phyloP scores from a whole-genome alignment of 1,140 invertebrate genomes.

The Argopecten irradians region DNA sequence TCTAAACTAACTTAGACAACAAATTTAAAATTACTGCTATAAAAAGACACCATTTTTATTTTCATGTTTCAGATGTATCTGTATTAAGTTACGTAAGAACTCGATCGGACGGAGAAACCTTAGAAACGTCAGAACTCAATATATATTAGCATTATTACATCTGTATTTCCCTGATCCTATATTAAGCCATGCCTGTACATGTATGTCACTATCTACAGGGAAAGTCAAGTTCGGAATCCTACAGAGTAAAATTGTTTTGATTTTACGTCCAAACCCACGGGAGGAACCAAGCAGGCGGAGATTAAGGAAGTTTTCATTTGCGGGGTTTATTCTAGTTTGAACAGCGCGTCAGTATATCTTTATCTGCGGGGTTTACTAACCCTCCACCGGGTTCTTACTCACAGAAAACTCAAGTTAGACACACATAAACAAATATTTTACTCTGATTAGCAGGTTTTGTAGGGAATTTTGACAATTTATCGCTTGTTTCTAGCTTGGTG shows the following conservation, averaged over 20 bases:
- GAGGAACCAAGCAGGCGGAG: not conserved
- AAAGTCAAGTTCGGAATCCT: not conserved
- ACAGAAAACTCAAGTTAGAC: not conserved
- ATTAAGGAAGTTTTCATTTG: slow-evolving; percentile 3
- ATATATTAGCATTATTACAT: not conserved
- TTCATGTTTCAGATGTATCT: not conserved
- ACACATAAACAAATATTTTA: not conserved
- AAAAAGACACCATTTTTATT: too few species aligned
- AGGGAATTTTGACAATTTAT: slow-evolving; percentile 1
- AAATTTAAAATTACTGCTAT: too few species aligned
- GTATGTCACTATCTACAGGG: not conserved
- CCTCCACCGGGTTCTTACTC: not conserved
- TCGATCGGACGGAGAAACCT: not conserved
- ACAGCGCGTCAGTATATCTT: not conserved
- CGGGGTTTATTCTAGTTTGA: not conserved
- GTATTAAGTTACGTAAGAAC: not conserved
- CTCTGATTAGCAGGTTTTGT: slow-evolving; percentile 16
- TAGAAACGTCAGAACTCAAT: not conserved
- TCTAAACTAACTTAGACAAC: too few species aligned
- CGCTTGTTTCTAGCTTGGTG: not conserved
- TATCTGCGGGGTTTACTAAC: not conserved
- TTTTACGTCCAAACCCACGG: not conserved
- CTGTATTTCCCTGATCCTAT: too few species aligned
- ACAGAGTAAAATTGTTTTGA: not conserved
- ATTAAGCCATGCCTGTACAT: not conserved